phyloP scores from a whole-genome alignment of 2,113 vertebrate genomes.

The Oryctolagus cuniculus region mOryCun1.1 NC_091453.1:84767001-84767500 shows the following conservation, averaged over 20 bases:
- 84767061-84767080: background rate
- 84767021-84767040: background rate
- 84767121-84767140: constrained; percentile 14
- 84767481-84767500: background rate
- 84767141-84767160: constrained; percentile 2
- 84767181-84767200: constrained; percentile 22
- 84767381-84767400: background rate
- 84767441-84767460: background rate
- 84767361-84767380: background rate
- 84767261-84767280: background rate
- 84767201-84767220: background rate
- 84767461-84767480: constrained; percentile 21
- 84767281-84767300: background rate
- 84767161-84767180: background rate
- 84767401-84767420: background rate
- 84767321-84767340: background rate
- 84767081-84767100: constrained; percentile 32
- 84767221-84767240: background rate
- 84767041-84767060: background rate
- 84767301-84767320: background rate
- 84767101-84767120: background rate
- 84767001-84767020: background rate
- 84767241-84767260: background rate
- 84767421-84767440: background rate
- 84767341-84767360: background rate